These are phyloP conservation scores for Phyllostomus hastatus DNA, from an alignment of 2,113 vertebrate genomes.

Conservation along the genomic window DNA sequence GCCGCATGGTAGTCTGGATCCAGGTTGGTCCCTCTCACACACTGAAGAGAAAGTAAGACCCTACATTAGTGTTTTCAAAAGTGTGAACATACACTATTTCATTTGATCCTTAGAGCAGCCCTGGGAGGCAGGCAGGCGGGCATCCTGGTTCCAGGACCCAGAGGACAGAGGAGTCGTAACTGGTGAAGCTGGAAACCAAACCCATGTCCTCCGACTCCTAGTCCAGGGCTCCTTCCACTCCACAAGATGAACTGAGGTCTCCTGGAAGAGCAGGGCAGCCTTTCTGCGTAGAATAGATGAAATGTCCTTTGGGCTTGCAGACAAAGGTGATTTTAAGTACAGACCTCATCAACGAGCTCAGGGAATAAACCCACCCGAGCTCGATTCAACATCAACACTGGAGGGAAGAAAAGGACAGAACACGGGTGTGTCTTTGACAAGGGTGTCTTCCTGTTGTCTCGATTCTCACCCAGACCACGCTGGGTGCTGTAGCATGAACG, in stretches of 20 bases:
- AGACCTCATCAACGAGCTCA: background rate
- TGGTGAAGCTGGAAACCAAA: background rate
- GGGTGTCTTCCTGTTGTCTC: slow-evolving; percentile 6
- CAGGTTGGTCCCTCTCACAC: background rate
- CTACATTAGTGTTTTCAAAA: background rate
- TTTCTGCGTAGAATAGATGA: background rate
- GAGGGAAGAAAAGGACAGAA: background rate
- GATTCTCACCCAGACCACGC: background rate
- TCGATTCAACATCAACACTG: background rate
- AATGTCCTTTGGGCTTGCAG: background rate
- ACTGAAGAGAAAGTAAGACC: background rate
- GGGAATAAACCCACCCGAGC: background rate
- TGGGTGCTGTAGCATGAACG: background rate
- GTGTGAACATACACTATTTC: background rate
- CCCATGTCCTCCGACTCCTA: background rate
- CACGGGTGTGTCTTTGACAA: background rate
- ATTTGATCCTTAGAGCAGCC: background rate
- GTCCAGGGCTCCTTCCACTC: background rate
- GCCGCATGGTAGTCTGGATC: background rate
- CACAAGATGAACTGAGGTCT: background rate
- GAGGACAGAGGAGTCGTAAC: background rate
- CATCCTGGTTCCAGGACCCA: background rate
- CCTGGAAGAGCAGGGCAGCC: background rate
- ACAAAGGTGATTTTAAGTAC: background rate
- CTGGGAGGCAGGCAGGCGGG: background rate